Percentiles rank a stretch among this genome's conserved stretches.
Evolutionary conservation across 2,888 invertebrate species (phyloP).

Genomic region (Clistopyga incitator): DNA sequence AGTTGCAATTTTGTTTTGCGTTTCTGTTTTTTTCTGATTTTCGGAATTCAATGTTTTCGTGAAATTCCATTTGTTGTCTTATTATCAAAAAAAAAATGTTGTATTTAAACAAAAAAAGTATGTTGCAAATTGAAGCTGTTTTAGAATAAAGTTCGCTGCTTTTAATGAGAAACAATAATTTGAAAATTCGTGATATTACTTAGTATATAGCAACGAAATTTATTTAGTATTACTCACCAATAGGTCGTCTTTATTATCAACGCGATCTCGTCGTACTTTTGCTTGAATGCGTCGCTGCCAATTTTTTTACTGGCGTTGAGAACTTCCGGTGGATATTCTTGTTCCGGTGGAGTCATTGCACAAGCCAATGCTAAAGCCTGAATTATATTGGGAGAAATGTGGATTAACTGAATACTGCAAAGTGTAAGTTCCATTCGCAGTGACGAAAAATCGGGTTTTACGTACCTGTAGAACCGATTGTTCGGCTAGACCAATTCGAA

Average conservation of each 20-base stretch:
- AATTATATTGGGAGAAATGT: slow-evolving; percentile 69
- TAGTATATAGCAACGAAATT: not conserved
- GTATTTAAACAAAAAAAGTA: no score
- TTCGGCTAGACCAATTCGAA: slow-evolving; percentile 98
- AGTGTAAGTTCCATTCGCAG: slow-evolving; percentile 5
- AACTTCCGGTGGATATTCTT: slow-evolving; percentile 87
- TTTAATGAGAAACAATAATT: slow-evolving; percentile 32
- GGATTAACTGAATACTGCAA: not conserved
- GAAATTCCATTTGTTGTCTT: no score
- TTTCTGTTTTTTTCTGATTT: no score
- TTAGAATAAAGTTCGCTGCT: not conserved
- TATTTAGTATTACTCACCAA: slow-evolving; percentile 86
- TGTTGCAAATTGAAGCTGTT: not conserved
- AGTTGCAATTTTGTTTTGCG: no score
- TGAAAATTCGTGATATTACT: slow-evolving; percentile 1
- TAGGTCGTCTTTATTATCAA: slow-evolving; percentile 95
- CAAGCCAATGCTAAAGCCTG: slow-evolving; percentile 95
- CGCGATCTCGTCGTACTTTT: slow-evolving; percentile 90
- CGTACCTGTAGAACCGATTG: slow-evolving; percentile 92
- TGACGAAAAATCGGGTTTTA: slow-evolving; percentile 27
- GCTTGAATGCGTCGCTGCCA: slow-evolving; percentile 90
- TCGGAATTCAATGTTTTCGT: no score
- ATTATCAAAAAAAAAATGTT: not conserved
- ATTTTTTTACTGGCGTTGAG: slow-evolving; percentile 88
- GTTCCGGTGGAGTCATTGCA: slow-evolving; percentile 91